These are phyloP conservation scores for Muscina levida DNA, from an alignment of 2,888 invertebrate genomes.

Conservation along the genomic window DNA sequence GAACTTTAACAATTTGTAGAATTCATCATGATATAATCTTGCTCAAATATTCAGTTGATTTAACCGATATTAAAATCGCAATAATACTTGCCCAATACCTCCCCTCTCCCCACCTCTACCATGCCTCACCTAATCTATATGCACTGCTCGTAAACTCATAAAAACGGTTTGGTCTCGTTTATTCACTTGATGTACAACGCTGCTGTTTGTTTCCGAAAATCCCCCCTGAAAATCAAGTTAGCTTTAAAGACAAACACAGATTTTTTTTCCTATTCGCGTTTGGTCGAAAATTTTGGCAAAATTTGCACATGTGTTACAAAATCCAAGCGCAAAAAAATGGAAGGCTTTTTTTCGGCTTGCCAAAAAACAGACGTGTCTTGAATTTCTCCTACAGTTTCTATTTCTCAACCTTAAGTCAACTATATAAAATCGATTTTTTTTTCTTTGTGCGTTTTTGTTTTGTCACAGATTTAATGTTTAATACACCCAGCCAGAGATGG, in stretches of 20 bases:
- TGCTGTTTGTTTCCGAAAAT: background rate
- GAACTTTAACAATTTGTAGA: too few species aligned
- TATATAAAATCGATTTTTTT: background rate
- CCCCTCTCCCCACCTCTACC: too few species aligned
- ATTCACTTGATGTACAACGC: background rate
- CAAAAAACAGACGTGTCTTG: constrained; percentile 5
- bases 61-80: too few species aligned
- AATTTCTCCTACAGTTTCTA: background rate
- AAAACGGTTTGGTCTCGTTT: background rate
- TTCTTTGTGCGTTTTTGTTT: constrained; percentile 14
- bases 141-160: background rate
- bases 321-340: background rate
- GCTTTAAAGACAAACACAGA: too few species aligned
- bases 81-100: too few species aligned
- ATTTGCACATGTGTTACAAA: constrained; percentile 11
- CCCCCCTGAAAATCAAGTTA: too few species aligned
- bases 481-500: background rate
- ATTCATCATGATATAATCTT: too few species aligned
- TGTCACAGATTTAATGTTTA: too few species aligned
- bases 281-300: background rate
- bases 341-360: background rate
- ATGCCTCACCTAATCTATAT: constrained; percentile 7
- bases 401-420: background rate
- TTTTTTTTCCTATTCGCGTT: too few species aligned
- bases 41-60: too few species aligned